phyloP scores from a whole-genome alignment of 2,797 vertebrate species.

The Pseudomugil tenellus region DNA sequence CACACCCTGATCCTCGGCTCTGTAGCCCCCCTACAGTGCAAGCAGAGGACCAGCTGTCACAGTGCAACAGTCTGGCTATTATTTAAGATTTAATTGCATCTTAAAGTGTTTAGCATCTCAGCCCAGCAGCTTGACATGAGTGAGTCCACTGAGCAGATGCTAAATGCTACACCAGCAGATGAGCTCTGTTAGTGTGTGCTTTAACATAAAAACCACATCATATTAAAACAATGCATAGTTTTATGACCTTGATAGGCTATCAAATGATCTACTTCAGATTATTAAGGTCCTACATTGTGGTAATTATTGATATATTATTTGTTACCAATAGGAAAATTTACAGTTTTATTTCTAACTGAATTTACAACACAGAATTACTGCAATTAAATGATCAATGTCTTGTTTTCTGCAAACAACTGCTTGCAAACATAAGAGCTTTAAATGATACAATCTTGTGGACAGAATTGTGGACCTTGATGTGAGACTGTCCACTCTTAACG shows the following conservation, averaged over 20 bases:
- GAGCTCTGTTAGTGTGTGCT: neutral
- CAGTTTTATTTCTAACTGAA: neutral
- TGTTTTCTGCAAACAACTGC: neutral
- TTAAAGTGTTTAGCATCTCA: conserved; percentile 54
- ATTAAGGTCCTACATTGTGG: neutral
- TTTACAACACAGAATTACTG: neutral
- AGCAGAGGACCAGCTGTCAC: conserved; percentile 61
- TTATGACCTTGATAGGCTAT: neutral
- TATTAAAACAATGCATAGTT: conserved; percentile 15
- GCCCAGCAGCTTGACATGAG: conserved; percentile 31
- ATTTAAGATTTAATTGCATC: conserved; percentile 55
- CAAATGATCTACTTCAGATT: no score
- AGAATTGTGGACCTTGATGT: neutral
- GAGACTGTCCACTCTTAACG: neutral
- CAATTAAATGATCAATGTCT: neutral
- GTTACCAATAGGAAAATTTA: neutral
- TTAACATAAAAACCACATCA: conserved; percentile 4
- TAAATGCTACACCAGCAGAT: conserved; percentile 3
- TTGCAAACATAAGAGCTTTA: neutral
- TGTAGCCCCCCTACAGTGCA: conserved; percentile 38
- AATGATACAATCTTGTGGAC: neutral
- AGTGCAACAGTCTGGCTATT: conserved; percentile 38
- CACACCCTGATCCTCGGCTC: conserved; percentile 8
- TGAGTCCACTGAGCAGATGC: conserved; percentile 5
- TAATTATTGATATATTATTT: neutral